A percentile compares a stretch with the other conserved stretches of the same genome.
phyloP scores from a whole-genome alignment of 2,888 invertebrate genomes.

The Cantharis flavilabris region DNA sequence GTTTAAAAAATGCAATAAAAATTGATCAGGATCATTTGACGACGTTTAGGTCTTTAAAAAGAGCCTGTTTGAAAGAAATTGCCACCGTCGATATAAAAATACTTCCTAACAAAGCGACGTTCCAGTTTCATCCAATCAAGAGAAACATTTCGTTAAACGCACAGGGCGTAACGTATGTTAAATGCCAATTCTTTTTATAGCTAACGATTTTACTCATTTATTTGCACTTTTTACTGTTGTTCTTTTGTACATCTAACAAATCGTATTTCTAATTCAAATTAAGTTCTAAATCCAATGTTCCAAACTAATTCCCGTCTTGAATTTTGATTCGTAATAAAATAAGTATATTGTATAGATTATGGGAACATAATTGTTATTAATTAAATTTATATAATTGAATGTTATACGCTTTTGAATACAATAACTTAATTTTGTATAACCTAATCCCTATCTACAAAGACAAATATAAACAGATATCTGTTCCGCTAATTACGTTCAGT shows the following conservation, averaged over 20 bases:
- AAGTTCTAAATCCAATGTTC: neutral
- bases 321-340: neutral
- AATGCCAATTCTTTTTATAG: slow-evolving; percentile 27
- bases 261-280: neutral
- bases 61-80: slow-evolving; percentile 20
- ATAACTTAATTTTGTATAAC: neutral
- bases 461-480: neutral
- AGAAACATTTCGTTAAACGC: slow-evolving; percentile 30
- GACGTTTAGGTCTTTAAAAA: slow-evolving; percentile 22
- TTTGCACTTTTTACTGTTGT: slow-evolving; percentile 10
- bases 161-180: slow-evolving; percentile 33
- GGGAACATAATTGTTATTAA: neutral
- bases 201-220: slow-evolving; percentile 31
- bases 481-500: neutral
- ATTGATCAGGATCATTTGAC: slow-evolving; percentile 20
- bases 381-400: neutral
- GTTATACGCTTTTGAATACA: neutral
- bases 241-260: neutral
- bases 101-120: slow-evolving; percentile 13
- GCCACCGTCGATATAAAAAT: slow-evolving; percentile 18
- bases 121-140: slow-evolving; percentile 31
- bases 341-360: neutral
- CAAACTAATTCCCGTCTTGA: neutral
- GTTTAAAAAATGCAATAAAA: slow-evolving; percentile 22
- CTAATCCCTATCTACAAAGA: neutral